These are phyloP conservation scores for Brotula barbata DNA, from an alignment of 2,797 vertebrate species.

Conservation along the genomic window DNA sequence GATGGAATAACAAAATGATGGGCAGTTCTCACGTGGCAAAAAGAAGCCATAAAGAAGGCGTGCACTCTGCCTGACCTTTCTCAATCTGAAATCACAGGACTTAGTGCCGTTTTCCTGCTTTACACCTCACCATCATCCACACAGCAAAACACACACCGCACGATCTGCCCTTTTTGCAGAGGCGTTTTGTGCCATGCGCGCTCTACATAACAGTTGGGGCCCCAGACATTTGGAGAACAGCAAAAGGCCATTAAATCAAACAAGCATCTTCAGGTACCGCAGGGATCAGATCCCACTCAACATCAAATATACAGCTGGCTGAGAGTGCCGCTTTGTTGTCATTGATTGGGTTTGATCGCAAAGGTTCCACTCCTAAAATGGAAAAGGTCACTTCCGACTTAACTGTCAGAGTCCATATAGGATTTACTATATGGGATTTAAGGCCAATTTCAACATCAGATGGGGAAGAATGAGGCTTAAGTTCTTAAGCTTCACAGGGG, in stretches of 20 bases:
- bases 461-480: slow-evolving; percentile 57
- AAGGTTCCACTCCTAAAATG: slow-evolving; percentile 76
- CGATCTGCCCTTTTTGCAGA: slow-evolving; percentile 18
- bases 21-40: slow-evolving; percentile 41
- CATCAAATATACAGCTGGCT: slow-evolving; percentile 74
- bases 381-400: slow-evolving; percentile 80
- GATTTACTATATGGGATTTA: slow-evolving; percentile 69
- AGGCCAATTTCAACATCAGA: slow-evolving; percentile 65
- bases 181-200: slow-evolving; percentile 40
- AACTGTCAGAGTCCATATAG: slow-evolving; percentile 66
- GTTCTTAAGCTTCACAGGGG: slow-evolving; percentile 38
- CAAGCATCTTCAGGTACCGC: slow-evolving; percentile 61
- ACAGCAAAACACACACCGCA: slow-evolving; percentile 10
- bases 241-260: slow-evolving; percentile 81
- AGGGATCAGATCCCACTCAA: slow-evolving; percentile 69
- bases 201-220: slow-evolving; percentile 63
- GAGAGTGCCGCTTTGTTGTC: slow-evolving; percentile 77
- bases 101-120: slow-evolving; percentile 17
- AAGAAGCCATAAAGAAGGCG: slow-evolving; percentile 39
- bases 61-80: slow-evolving; percentile 54
- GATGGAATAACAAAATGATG: slow-evolving; percentile 46
- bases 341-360: slow-evolving; percentile 83
- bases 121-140: slow-evolving; percentile 12
- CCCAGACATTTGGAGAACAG: slow-evolving; percentile 74
- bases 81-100: slow-evolving; percentile 55